Evolutionary conservation across 2,888 invertebrate genomes (phyloP).

Genomic region (Philopedon plagiatum): DNA sequence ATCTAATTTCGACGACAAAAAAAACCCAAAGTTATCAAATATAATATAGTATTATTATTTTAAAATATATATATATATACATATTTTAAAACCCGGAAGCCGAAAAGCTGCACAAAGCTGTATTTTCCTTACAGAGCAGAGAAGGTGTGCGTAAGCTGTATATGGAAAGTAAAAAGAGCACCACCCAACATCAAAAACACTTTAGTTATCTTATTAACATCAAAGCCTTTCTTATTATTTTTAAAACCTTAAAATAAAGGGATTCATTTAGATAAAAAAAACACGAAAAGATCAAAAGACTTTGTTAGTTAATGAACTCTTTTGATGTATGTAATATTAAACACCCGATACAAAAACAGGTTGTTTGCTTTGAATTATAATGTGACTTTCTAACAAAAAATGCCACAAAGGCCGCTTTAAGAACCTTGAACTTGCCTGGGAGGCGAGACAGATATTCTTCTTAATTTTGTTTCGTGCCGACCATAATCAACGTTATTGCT

Average conservation of each 20-base stretch:
- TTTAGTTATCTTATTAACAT: too few species aligned
- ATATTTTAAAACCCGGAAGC: too few species aligned
- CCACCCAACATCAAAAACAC: too few species aligned
- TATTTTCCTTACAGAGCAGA: too few species aligned
- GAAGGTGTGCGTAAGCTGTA: too few species aligned
- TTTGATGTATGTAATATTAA: constrained; percentile 9
- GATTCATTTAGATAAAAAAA: not conserved
- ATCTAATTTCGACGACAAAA: too few species aligned
- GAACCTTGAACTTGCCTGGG: constrained; percentile 24
- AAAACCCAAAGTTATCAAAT: too few species aligned
- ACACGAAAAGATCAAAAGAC: not conserved
- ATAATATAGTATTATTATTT: too few species aligned
- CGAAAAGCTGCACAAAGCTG: too few species aligned
- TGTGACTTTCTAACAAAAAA: constrained; percentile 12
- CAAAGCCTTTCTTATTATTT: not conserved
- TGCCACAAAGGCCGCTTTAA: constrained; percentile 4
- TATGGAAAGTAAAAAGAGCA: too few species aligned
- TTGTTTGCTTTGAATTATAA: not conserved
- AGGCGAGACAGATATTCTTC: constrained; percentile 10
- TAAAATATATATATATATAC: too few species aligned
- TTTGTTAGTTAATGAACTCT: not conserved
- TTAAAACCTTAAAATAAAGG: too few species aligned
- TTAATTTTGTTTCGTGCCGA: not conserved
- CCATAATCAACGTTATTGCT: constrained; percentile 10
- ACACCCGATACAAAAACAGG: constrained; percentile 1